phyloP scores from a whole-genome alignment of 1,140 invertebrate genomes.

The Heterodera carotae region DNA sequence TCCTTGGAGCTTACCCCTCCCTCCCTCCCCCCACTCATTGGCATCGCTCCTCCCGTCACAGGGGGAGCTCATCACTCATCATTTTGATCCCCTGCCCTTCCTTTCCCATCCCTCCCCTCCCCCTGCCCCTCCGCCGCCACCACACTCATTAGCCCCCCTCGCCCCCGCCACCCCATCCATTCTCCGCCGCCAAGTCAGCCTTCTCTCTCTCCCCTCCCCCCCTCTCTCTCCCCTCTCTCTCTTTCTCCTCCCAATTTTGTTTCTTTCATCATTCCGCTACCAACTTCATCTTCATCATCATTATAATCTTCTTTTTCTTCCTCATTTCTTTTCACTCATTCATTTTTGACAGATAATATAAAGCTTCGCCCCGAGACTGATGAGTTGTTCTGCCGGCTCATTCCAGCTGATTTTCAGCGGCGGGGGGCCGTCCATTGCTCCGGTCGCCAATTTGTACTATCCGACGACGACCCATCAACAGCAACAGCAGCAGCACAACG shows the following conservation, averaged over 20 bases:
- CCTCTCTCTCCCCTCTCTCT: neutral
- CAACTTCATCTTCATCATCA: neutral
- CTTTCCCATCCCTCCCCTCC: constrained; percentile 1
- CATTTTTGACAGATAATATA: constrained; percentile 24
- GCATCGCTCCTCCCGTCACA: constrained; percentile 10
- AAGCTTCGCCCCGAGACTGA: constrained; percentile 2
- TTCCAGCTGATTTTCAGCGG: constrained; percentile 8
- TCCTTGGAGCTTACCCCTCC: neutral
- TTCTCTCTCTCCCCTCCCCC: neutral
- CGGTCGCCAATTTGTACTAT: constrained; percentile 4
- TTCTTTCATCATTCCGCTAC: constrained; percentile 25
- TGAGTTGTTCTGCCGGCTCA: constrained; percentile 16
- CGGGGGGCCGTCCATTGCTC: neutral
- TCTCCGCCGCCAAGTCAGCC: neutral
- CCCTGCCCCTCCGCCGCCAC: constrained; percentile 10
- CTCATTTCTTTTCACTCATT: neutral
- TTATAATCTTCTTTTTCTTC: too few relatives aligned
- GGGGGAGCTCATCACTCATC: constrained; percentile 32
- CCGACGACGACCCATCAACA: too few relatives aligned
- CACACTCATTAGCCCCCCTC: constrained; percentile 20
- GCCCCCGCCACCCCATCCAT: constrained; percentile 6
- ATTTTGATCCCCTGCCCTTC: neutral
- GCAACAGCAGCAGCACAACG: constrained; percentile 6
- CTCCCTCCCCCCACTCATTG: constrained; percentile 8
- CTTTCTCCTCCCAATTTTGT: constrained; percentile 8